Conservation (phyloP, 2,888 invertebrate genomes). For the Deilephila elpenor region DNA sequence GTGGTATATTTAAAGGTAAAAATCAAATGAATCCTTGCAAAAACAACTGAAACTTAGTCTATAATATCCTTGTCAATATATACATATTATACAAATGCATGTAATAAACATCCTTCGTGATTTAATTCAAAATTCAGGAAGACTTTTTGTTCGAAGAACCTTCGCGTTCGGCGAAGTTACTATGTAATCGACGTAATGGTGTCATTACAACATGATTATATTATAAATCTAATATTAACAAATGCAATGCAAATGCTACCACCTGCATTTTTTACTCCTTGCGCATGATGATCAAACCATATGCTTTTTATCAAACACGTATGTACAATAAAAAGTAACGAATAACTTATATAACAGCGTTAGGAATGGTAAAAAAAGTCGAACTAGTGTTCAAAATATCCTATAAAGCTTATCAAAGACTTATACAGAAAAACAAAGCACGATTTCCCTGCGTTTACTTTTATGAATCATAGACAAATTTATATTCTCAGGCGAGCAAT, state of each 20-base stretch:
- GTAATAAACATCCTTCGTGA: not conserved
- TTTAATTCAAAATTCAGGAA: conserved; percentile 58
- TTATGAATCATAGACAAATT: conserved; percentile 52
- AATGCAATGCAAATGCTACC: not conserved
- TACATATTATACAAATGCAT: not conserved
- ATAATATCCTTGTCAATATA: no score
- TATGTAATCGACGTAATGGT: conserved; percentile 42
- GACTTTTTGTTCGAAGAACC: conserved; percentile 66
- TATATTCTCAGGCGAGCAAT: conserved; percentile 36
- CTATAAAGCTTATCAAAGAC: not conserved
- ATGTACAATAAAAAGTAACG: not conserved
- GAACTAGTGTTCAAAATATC: conserved; percentile 5
- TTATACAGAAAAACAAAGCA: conserved; percentile 45
- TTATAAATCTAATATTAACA: not conserved
- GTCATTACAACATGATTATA: not conserved
- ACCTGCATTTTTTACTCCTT: not conserved
- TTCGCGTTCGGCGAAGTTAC: conserved; percentile 50
- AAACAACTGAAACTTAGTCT: no score
- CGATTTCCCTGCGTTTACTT: conserved; percentile 45
- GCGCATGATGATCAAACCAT: not conserved
- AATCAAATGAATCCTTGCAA: no score
- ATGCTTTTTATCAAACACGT: not conserved
- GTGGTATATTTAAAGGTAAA: no score
- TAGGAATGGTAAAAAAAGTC: not conserved
- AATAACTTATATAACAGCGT: conserved; percentile 13